A percentile compares a stretch with the other conserved stretches of the same genome.
These are phyloP conservation scores for Megalonaias nervosa DNA, from an alignment of 1,140 invertebrate genomes.

Conservation along the genomic window DNA sequence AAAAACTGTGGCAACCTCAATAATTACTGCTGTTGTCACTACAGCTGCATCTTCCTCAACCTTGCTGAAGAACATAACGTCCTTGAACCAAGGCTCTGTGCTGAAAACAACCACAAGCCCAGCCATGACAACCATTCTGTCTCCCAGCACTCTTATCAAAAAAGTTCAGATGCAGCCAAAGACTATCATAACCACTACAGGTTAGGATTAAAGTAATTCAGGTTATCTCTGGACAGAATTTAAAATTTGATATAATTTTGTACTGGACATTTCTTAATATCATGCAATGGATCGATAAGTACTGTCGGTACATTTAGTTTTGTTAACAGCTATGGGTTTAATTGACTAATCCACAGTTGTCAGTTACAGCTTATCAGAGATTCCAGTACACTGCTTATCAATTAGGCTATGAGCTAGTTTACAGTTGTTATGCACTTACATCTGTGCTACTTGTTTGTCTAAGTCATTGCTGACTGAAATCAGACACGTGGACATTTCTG, in stretches of 20 bases:
- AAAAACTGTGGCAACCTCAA: conserved; percentile 38
- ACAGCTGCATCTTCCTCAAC: conserved; percentile 39
- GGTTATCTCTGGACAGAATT: not conserved
- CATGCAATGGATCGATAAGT: not conserved
- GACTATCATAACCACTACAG: conserved; percentile 46
- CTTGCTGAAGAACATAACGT: conserved; percentile 48
- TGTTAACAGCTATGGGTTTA: too few relatives aligned
- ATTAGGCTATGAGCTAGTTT: too few relatives aligned
- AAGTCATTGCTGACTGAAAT: too few relatives aligned
- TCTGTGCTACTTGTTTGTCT: too few relatives aligned
- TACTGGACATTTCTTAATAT: not conserved
- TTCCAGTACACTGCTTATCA: too few relatives aligned
- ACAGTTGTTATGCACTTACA: too few relatives aligned
- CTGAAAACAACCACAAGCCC: conserved; percentile 36
- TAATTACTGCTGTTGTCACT: conserved; percentile 41
- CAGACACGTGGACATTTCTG: too few relatives aligned
- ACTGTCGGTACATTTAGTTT: not conserved
- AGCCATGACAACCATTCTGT: conserved; percentile 43
- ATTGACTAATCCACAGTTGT: too few relatives aligned
- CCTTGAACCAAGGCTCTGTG: conserved; percentile 20
- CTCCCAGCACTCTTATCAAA: conserved; percentile 53
- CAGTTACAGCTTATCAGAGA: too few relatives aligned
- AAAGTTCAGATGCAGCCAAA: conserved; percentile 61
- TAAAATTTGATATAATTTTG: not conserved
- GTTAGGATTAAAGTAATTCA: conserved; percentile 6